A percentile compares a stretch with the other conserved stretches of the same genome.
Conservation (phyloP, 2,113 vertebrate species). For the Strix aluco region DNA sequence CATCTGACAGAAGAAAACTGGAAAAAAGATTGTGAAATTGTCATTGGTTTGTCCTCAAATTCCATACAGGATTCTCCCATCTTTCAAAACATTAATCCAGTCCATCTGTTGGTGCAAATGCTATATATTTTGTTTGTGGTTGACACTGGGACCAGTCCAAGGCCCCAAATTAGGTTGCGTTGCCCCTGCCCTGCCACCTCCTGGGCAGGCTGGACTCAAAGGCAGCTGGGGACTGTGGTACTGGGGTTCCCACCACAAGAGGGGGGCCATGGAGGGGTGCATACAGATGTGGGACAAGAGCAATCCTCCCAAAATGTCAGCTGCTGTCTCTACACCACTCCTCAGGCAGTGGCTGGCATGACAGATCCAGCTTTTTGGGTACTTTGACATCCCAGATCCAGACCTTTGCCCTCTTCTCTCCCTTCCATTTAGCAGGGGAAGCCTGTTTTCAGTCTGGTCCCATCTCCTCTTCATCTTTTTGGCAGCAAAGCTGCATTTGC, state of each 20-base stretch:
- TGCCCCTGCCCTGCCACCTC: neutral
- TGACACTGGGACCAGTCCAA: neutral
- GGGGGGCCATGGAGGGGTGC: rapidly evolving
- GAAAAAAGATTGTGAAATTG: neutral
- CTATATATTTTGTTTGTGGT: neutral
- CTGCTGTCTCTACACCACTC: neutral
- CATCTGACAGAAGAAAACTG: constrained; percentile 40
- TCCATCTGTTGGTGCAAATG: neutral
- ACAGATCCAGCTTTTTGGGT: neutral
- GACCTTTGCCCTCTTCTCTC: neutral
- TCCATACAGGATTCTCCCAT: neutral
- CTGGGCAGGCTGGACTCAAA: neutral
- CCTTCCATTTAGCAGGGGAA: neutral
- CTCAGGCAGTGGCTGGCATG: neutral
- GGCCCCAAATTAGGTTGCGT: neutral
- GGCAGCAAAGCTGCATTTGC: neutral
- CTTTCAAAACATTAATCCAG: neutral
- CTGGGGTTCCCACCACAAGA: rapidly evolving
- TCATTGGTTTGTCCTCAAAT: neutral
- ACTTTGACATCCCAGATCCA: neutral
- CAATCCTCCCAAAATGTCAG: neutral
- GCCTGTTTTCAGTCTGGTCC: neutral
- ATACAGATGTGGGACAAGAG: rapidly evolving
- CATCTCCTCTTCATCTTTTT: neutral
- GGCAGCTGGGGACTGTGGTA: rapidly evolving